A percentile compares a stretch with the other conserved stretches of the same genome.
These are phyloP conservation scores for Pollimyrus isidori DNA, from an alignment of 2,113 vertebrate species.

Conservation along the genomic window DNA sequence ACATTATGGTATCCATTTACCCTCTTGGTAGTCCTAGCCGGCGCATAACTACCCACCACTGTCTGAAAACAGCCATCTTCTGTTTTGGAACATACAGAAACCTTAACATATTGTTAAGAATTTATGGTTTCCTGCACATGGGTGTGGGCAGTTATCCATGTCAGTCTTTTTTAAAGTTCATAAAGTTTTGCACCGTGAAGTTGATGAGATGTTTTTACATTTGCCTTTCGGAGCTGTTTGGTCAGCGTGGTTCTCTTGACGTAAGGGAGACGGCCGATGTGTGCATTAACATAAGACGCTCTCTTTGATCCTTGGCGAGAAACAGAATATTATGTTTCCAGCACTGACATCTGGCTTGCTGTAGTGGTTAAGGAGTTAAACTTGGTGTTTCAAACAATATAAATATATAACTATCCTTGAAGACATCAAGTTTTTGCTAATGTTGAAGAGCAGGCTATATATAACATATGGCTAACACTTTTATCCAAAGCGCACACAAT, in stretches of 20 bases:
- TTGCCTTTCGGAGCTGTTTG: background rate
- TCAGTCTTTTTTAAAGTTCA: background rate
- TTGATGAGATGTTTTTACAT: background rate
- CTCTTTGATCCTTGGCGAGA: background rate
- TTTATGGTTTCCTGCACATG: background rate
- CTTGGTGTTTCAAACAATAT: background rate
- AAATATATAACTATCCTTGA: slow-evolving; percentile 1
- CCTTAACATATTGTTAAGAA: background rate
- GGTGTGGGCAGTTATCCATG: background rate
- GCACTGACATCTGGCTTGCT: background rate
- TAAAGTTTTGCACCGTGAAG: background rate
- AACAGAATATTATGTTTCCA: background rate
- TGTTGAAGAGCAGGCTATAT: background rate
- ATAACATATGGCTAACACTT: background rate
- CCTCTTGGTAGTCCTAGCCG: background rate
- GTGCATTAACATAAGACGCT: background rate
- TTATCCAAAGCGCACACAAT: background rate
- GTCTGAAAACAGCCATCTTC: background rate
- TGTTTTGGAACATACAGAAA: background rate
- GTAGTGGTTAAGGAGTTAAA: slow-evolving; percentile 5
- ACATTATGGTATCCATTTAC: background rate
- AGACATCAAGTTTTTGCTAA: background rate
- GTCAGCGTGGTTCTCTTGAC: background rate
- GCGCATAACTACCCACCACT: background rate
- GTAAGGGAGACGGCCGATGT: background rate